These are phyloP conservation scores for Ichneumon xanthorius DNA, from an alignment of 2,888 invertebrate species.

Conservation along the genomic window DNA sequence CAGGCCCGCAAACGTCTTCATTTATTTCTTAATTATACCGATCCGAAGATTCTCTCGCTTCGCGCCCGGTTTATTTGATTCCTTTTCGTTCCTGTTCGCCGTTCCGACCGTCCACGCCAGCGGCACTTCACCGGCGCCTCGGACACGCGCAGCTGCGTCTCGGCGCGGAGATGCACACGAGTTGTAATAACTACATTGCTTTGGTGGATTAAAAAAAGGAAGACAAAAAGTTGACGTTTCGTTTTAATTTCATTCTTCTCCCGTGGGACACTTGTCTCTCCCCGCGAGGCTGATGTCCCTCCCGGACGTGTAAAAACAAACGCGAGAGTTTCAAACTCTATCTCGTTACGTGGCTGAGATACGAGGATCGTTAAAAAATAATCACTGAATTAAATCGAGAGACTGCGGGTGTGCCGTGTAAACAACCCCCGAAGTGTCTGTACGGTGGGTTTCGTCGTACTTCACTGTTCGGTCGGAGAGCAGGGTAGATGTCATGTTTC, in stretches of 20 bases:
- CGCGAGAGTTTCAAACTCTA: neutral
- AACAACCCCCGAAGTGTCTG: constrained; percentile 80
- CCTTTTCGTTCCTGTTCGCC: neutral
- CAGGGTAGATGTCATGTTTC: constrained; percentile 59
- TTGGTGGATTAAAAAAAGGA: neutral
- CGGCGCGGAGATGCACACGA: neutral
- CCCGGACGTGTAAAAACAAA: neutral
- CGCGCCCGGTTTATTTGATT: neutral
- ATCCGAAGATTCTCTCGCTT: constrained; percentile 50
- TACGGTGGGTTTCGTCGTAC: constrained; percentile 42
- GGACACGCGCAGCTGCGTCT: constrained; percentile 4
- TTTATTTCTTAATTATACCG: constrained; percentile 67
- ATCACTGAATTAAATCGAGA: constrained; percentile 73
- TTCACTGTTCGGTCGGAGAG: constrained; percentile 36
- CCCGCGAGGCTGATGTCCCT: neutral
- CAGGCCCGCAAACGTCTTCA: constrained; percentile 64
- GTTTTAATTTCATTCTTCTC: constrained; percentile 1
- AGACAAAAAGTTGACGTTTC: neutral
- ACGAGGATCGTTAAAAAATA: neutral
- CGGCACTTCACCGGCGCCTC: neutral
- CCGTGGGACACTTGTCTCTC: neutral
- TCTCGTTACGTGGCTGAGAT: neutral
- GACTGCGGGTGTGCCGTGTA: constrained; percentile 78
- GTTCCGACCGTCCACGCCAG: neutral
- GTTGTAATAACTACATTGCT: constrained; percentile 1